Evolutionary conservation across 1,140 invertebrate genomes (phyloP), one percentile per base, ranked within the genome.

Genomic region (Coptotermes formosanus): DNA sequence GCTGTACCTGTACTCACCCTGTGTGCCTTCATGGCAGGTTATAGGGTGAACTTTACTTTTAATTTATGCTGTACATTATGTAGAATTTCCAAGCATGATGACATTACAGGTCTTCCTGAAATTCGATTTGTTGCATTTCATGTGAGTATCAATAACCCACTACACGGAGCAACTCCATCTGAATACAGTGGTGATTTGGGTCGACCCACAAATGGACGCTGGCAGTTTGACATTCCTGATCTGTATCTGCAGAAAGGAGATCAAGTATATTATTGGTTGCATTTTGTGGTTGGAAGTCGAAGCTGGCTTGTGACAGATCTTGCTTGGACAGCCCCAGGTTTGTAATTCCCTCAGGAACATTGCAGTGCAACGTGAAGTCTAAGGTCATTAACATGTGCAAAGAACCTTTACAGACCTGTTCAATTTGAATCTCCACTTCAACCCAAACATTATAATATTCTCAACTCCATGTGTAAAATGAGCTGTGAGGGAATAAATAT

Each of bases 161-260:
- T 82, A 19, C 19, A 82, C 11, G 81, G 81, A 43, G 81, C 81
- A 12, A 82, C 81, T 21, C 81, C 81, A 7, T 82, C 81, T 12
- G 81, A 82, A 21, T 82, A 82, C 81, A 82, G 81, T 82, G 81
- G 81, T 82, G 81, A 82, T 43, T 82, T 82, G 81, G 81, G 81
- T 43, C 81, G 81, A 30, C 81, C 81, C 12, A 12, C 19, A 14
- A 82, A 43, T 82, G 81, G 81, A 19, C 81, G 81, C 30, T 82
- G 81, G 81, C 81, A 82, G 81, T 82, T 82, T 82, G 81, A 82
- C 38, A 32, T 82, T 32, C 81, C 81, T 43, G 81, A 82, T 82
- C 12, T 82, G 30, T 32, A 82, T 43, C 2, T 82, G 30, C 81
- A 82, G 19, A 30, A 82, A 82, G 81, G 81, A 32, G 81, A 82